A percentile compares a stretch with the other conserved stretches of the same genome.
Conservation (phyloP, 2,797 vertebrate species). For the Parauchenoglanis punctatus region DNA sequence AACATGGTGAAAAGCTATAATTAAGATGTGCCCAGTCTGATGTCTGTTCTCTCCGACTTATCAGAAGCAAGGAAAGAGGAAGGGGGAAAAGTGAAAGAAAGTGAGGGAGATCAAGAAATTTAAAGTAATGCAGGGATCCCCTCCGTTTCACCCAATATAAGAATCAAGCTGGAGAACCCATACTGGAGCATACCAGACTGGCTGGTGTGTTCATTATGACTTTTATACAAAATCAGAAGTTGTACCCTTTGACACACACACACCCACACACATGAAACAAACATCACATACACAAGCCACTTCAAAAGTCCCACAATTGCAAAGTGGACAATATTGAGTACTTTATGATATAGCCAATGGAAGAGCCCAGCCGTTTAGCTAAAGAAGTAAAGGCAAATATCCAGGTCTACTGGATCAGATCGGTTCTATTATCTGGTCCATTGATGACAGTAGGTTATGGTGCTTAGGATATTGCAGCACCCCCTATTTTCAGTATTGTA, state of each 20-base stretch:
- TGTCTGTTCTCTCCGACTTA: constrained; percentile 48
- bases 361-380: not conserved
- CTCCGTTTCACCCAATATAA: constrained; percentile 46
- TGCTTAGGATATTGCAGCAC: not conserved
- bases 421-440: not conserved
- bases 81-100: constrained; percentile 34
- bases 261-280: not conserved
- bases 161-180: constrained; percentile 23
- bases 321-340: not conserved
- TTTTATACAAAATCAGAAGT: constrained; percentile 38
- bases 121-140: constrained; percentile 14
- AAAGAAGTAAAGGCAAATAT: not conserved
- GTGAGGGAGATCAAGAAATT: constrained; percentile 17
- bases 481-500: not conserved
- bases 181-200: constrained; percentile 32
- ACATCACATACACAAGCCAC: constrained; percentile 4
- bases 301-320: not conserved
- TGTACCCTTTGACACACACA: constrained; percentile 27
- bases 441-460: not conserved
- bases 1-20: constrained; percentile 69
- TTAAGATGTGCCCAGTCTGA: constrained; percentile 68
- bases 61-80: constrained; percentile 41
- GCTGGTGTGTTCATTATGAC: constrained; percentile 51
- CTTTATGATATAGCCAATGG: not conserved
- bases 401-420: not conserved